These are phyloP conservation scores for Cordilura impudica DNA, from an alignment of 2,888 invertebrate genomes.

Conservation along the genomic window DNA sequence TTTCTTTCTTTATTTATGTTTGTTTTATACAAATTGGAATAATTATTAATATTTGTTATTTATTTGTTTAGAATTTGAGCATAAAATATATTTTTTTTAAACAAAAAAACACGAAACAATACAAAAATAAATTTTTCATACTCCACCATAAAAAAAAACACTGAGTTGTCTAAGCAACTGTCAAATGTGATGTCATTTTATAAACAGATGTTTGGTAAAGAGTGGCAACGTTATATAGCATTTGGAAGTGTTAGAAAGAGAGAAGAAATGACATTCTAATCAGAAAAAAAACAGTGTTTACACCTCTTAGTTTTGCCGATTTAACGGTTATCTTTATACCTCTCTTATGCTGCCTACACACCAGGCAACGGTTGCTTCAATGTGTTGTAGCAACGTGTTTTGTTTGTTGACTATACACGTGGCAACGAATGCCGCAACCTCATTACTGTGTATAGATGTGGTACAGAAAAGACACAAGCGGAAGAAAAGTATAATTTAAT, in stretches of 20 bases:
- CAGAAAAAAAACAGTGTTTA: not conserved
- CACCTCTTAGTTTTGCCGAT: not conserved
- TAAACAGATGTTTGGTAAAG: constrained; percentile 20
- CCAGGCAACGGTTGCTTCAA: too few relatives aligned
- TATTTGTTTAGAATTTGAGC: constrained; percentile 29
- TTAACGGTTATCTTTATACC: too few relatives aligned
- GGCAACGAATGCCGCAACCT: too few relatives aligned
- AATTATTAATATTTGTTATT: constrained; percentile 16
- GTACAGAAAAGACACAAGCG: too few relatives aligned
- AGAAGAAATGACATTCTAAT: not conserved
- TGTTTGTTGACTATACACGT: too few relatives aligned
- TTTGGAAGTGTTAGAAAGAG: not conserved
- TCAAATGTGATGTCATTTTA: constrained; percentile 56
- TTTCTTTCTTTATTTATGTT: not conserved
- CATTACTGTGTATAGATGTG: too few relatives aligned
- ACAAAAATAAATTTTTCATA: constrained; percentile 50
- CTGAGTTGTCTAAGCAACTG: constrained; percentile 59
- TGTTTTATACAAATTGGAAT: not conserved
- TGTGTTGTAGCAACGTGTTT: too few relatives aligned
- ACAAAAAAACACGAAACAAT: constrained; percentile 41
- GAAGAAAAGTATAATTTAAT: too few relatives aligned
- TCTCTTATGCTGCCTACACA: too few relatives aligned
- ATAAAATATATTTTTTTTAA: constrained; percentile 27
- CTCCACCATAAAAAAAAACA: constrained; percentile 43
- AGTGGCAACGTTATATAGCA: constrained; percentile 2